Conservation (phyloP, 2,888 invertebrate species). For the Mesorhabditis spiculigera region DNA sequence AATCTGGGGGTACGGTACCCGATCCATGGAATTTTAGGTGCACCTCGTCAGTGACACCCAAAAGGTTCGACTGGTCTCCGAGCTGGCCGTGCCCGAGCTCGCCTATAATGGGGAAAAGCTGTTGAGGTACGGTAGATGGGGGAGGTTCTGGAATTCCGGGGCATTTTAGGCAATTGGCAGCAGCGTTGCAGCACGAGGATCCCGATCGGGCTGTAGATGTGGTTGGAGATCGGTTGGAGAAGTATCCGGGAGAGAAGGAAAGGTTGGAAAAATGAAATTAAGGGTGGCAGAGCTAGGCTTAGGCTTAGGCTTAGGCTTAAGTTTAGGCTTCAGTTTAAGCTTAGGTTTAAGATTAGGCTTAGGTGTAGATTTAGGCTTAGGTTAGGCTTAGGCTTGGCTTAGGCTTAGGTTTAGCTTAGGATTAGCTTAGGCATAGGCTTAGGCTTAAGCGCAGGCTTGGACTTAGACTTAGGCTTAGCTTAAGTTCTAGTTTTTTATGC, state of each 20-base stretch:
- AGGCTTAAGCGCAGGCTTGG: background rate
- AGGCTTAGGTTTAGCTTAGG: background rate
- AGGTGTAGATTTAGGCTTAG: background rate
- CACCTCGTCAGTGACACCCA: background rate
- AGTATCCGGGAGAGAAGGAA: background rate
- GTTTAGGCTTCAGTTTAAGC: background rate
- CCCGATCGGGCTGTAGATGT: background rate
- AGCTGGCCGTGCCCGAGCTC: background rate
- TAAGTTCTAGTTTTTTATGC: background rate
- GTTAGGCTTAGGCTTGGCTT: background rate
- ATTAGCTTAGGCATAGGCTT: background rate
- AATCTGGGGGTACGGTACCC: background rate
- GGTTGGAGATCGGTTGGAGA: background rate
- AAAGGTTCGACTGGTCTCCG: background rate
- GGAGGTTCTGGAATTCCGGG: background rate
- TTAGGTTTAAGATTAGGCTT: background rate
- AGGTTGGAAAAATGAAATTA: background rate
- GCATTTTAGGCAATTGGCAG: background rate
- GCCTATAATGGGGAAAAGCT: slow-evolving; percentile 6
- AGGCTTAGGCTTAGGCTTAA: background rate
- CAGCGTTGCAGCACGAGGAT: background rate
- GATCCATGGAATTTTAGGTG: background rate
- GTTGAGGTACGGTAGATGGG: background rate
- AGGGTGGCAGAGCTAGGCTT: too few relatives aligned
- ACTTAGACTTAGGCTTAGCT: background rate